phyloP scores from a whole-genome alignment of 2,888 invertebrate genomes.

The Euphydryas editha region DNA sequence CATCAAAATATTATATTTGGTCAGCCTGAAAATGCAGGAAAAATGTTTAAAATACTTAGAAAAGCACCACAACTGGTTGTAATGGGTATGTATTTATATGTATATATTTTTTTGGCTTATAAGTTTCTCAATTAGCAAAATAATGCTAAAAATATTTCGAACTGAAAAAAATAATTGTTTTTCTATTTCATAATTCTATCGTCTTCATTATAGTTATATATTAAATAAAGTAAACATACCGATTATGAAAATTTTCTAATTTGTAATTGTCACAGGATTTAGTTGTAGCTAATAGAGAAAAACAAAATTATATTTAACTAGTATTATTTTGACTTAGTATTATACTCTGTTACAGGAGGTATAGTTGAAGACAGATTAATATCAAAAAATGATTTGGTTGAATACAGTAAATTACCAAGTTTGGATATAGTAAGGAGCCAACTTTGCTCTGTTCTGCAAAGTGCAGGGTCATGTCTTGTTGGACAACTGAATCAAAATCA shows the following conservation, averaged over 20 bases:
- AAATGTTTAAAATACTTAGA: constrained; percentile 86
- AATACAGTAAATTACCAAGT: constrained; percentile 86
- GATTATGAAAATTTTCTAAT: no score
- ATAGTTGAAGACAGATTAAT: constrained; percentile 88
- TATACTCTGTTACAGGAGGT: constrained; percentile 82
- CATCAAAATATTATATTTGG: constrained; percentile 88
- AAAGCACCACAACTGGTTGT: constrained; percentile 88
- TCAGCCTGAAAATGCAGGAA: constrained; percentile 84
- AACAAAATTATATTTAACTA: neutral
- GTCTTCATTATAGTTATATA: no score
- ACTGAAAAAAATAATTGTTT: no score
- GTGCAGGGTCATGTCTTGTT: constrained; percentile 85
- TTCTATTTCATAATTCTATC: no score
- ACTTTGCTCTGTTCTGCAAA: constrained; percentile 87
- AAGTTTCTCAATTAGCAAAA: neutral
- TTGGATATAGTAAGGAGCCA: constrained; percentile 86
- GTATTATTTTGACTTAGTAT: constrained; percentile 42
- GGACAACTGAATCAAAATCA: constrained; percentile 87
- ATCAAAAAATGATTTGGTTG: constrained; percentile 87
- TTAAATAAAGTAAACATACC: no score
- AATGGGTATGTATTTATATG: constrained; percentile 79
- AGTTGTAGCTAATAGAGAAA: no score
- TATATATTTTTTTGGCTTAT: constrained; percentile 4
- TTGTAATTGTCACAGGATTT: no score
- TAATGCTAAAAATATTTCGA: no score